These are phyloP conservation scores for Strigops habroptila DNA, from an alignment of 2,113 vertebrate species.

Conservation along the genomic window DNA sequence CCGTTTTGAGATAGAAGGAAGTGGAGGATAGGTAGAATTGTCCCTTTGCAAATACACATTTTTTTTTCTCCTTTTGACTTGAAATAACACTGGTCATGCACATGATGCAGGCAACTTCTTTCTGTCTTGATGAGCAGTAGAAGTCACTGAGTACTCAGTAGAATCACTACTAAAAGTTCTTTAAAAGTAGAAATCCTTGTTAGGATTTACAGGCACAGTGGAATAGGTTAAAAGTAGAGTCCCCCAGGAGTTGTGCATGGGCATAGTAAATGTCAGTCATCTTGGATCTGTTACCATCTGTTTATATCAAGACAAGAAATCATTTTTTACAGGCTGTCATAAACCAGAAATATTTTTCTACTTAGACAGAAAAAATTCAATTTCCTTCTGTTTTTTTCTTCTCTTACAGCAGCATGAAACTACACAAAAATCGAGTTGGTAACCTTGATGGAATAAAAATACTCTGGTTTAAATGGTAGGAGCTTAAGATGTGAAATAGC, in stretches of 20 bases:
- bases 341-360: neutral
- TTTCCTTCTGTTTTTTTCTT: neutral
- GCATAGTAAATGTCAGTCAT: neutral
- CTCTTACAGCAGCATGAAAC: neutral
- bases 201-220: neutral
- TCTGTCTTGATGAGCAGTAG: neutral
- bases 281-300: neutral
- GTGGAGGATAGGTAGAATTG: neutral
- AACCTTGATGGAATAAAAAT: neutral
- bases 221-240: neutral
- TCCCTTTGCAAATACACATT: neutral
- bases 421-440: neutral
- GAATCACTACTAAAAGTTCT: neutral
- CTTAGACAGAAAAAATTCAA: neutral
- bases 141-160: neutral
- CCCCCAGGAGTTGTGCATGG: neutral
- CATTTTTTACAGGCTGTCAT: neutral
- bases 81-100: neutral
- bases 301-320: neutral
- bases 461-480: neutral
- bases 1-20: neutral
- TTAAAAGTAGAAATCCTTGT: neutral
- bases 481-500: neutral
- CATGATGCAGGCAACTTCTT: neutral
- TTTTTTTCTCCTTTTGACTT: neutral